Evolutionary conservation across 2,888 invertebrate genomes (phyloP).

Genomic region (Timandra comae): DNA sequence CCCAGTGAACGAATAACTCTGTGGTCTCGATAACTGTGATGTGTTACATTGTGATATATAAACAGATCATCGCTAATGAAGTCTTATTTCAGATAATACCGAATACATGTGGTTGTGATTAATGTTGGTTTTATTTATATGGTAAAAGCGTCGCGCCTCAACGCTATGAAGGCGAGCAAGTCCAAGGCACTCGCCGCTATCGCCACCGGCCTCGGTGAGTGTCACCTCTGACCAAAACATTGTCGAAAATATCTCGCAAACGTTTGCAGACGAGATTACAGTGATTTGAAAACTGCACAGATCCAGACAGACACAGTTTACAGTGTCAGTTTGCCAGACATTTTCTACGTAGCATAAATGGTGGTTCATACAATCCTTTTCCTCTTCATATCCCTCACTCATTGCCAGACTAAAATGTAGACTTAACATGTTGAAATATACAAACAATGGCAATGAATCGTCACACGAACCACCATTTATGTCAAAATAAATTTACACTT

Average conservation of each 20-base stretch:
- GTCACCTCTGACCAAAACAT: slow-evolving; percentile 19
- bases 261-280: neutral
- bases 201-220: slow-evolving; percentile 95
- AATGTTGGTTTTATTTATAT: slow-evolving; percentile 79
- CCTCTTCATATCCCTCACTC: slow-evolving; percentile 4
- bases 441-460: slow-evolving; percentile 7
- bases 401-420: too few relatives aligned
- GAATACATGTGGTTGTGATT: slow-evolving; percentile 69
- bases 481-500: slow-evolving; percentile 38
- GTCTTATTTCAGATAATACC: slow-evolving; percentile 73
- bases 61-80: slow-evolving; percentile 53
- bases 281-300: neutral
- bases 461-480: slow-evolving; percentile 44
- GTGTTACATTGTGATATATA: slow-evolving; percentile 46
- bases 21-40: slow-evolving; percentile 32
- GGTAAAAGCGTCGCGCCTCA: slow-evolving; percentile 82
- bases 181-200: slow-evolving; percentile 93
- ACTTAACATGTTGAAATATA: too few relatives aligned
- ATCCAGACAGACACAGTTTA: too few relatives aligned
- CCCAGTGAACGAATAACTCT: slow-evolving; percentile 41
- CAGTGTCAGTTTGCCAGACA: slow-evolving; percentile 44
- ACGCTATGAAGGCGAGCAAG: slow-evolving; percentile 83
- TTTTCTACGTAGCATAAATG: slow-evolving; percentile 43
- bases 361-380: slow-evolving; percentile 36
- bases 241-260: slow-evolving; percentile 25